Evolutionary conservation across 2,113 vertebrate species (phyloP).

Genomic region (Seriola aureovittata): DNA sequence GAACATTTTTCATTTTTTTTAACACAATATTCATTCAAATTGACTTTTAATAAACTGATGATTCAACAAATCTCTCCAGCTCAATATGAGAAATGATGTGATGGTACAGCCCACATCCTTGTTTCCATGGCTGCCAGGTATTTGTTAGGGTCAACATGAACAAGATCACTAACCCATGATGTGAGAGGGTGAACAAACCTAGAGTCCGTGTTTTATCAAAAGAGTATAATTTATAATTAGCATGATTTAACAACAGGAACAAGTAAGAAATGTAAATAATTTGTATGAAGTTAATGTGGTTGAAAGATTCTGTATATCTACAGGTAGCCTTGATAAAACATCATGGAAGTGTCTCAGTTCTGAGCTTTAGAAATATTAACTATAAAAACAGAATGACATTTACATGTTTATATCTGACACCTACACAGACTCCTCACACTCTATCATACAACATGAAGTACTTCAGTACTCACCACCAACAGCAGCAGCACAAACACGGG

Average conservation of each 20-base stretch:
- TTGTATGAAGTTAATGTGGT: neutral
- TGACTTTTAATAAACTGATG: too few relatives aligned
- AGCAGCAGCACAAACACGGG: slow-evolving; percentile 10
- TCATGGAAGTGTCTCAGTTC: neutral
- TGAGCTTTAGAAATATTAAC: neutral
- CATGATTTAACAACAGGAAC: too few relatives aligned
- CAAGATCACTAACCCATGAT: neutral
- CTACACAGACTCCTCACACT: neutral
- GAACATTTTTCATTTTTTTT: too few relatives aligned
- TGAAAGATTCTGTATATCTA: neutral
- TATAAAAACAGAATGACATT: neutral
- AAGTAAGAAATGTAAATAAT: neutral
- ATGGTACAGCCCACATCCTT: neutral
- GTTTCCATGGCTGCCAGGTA: neutral
- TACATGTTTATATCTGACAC: neutral
- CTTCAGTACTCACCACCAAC: slow-evolving; percentile 23
- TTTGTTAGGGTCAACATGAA: neutral
- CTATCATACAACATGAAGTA: neutral
- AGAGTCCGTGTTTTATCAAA: neutral
- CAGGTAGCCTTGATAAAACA: neutral
- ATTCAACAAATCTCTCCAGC: too few relatives aligned
- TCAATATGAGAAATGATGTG: neutral
- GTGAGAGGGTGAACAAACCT: neutral
- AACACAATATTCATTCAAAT: too few relatives aligned
- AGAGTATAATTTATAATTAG: too few relatives aligned